phyloP scores from a whole-genome alignment of 2,113 vertebrate genomes.

The Ceyx melanurus region DNA sequence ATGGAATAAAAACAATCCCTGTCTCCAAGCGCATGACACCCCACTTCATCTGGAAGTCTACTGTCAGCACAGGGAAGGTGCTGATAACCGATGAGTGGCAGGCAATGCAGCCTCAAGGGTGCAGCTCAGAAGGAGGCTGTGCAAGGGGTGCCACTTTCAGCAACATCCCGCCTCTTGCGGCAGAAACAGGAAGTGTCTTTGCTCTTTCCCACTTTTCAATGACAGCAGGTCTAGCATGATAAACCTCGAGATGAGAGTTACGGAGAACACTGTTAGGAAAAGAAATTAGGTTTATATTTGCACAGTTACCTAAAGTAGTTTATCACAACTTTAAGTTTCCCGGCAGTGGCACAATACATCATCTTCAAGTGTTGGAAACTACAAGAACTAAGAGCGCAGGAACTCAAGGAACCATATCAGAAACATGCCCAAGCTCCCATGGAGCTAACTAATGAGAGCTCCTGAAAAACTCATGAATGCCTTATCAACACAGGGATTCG shows the following conservation, averaged over 20 bases:
- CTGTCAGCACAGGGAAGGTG: not conserved
- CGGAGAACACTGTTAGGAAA: not conserved
- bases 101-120: not conserved
- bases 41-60: not conserved
- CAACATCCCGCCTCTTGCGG: not conserved
- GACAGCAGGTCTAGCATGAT: not conserved
- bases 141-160: too few relatives aligned
- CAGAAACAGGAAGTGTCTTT: not conserved
- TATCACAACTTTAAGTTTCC: not conserved
- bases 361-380: not conserved
- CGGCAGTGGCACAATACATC: not conserved
- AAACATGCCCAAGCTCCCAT: not conserved
- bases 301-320: not conserved
- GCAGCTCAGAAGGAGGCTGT: not conserved
- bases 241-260: not conserved
- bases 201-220: not conserved
- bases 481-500: not conserved
- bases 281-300: not conserved
- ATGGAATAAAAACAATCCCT: not conserved
- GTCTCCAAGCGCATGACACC: not conserved
- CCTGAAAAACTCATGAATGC: not conserved
- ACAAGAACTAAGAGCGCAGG: not conserved
- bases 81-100: not conserved
- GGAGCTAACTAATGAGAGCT: not conserved
- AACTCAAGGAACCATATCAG: not conserved